Percentiles rank a stretch among this genome's conserved stretches.
phyloP scores from a whole-genome alignment of 1,140 invertebrate species.

The Sitophilus oryzae region DNA sequence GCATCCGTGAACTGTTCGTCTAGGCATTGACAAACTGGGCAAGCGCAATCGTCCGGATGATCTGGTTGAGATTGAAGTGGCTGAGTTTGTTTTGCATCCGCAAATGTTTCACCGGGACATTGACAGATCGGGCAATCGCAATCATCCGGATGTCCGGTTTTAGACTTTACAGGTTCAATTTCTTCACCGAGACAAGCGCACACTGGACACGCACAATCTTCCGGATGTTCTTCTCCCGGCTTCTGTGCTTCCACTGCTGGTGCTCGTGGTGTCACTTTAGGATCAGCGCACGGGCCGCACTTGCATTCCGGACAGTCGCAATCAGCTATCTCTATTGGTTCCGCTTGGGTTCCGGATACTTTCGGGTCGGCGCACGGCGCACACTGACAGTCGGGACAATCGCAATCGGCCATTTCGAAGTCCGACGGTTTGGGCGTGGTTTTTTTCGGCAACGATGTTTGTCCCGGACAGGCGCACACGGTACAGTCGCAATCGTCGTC shows the following conservation, averaged over 20 bases:
- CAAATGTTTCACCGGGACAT: conserved; percentile 3
- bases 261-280: conserved; percentile 6
- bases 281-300: conserved; percentile 25
- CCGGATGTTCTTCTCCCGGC: background rate
- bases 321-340: background rate
- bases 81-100: background rate
- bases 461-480: conserved; percentile 14
- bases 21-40: too few species aligned
- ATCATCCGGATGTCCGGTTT: background rate
- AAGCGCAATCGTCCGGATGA: too few species aligned
- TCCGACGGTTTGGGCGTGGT: too few species aligned
- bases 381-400: conserved; percentile 14
- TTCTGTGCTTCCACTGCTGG: background rate
- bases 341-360: background rate
- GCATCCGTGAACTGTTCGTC: too few species aligned
- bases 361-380: conserved; percentile 10
- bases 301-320: conserved; percentile 26
- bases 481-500: conserved; percentile 18
- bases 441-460: background rate
- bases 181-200: conserved; percentile 12
- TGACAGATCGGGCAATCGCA: conserved; percentile 13
- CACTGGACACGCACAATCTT: conserved; percentile 7
- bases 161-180: background rate
- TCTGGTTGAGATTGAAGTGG: too few species aligned
- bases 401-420: conserved; percentile 4